Evolutionary conservation across 2,888 invertebrate genomes (phyloP), one percentile per base, ranked within the genome.

Genomic region (Chrysomela aeneicollis): DNA sequence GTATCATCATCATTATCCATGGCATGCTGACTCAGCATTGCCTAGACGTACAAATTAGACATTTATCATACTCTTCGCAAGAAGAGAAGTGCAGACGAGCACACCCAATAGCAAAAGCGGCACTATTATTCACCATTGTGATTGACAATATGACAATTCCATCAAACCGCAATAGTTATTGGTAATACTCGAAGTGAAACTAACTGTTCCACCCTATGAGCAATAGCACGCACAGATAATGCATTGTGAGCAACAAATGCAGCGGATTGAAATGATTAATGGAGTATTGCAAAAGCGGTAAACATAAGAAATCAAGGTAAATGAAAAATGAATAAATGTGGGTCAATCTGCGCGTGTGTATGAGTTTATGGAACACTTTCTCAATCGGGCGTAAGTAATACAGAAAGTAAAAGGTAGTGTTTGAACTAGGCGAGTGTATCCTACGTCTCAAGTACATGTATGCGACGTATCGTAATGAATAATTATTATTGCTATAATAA

Each of bases 401-500:
- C 54, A 35, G 61, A 61, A 61, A 61, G 61, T 61, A 61, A 61
- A 61, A 61, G 61, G 61, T 61, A 42, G 22, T 37, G 42, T 55
- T 42, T 57, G 57, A 57, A 37, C 53, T 61, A 35, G 54, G 54
- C 54, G 54, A 61, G 53, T 54, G 54, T 42, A 4, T 42, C 15
- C 42, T n/a, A 42, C 54, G 61, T 52, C 47, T 61, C 53, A 32
- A 53, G 61, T 47, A 46, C 50, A 59, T 49, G 35, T 35, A 26
- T 17, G 22, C 15, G 32, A 12, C 10, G 46, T 17, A 58, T 54
- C 30, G 55, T 37, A 55, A 42, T 42, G 55, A 15, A 42, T 22
- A 47, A 47, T 18, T 47, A 42, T 32, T 55, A 46, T 26, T 57
- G 54, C n/a, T n/a, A 15, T 21, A 55, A 55, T 57, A 18, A 57